Conservation (phyloP, 2,113 vertebrate genomes). For the Rattus rattus region DNA sequence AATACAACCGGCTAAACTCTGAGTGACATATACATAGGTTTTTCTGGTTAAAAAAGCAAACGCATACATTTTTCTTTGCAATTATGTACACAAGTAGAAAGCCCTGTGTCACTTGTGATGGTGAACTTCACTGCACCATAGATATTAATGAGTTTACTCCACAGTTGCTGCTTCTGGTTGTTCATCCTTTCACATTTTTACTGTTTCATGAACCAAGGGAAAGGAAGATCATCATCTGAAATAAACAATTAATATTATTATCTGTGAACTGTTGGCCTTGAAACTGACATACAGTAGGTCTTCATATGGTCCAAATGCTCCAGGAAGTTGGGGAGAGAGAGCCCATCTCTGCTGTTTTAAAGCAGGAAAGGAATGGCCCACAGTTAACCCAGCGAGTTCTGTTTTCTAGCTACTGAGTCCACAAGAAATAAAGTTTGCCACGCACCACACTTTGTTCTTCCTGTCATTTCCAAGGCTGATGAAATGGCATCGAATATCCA, state of each 20-base stretch:
- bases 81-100: not conserved
- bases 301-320: not conserved
- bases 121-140: not conserved
- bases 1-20: not conserved
- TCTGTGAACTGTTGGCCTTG: not conserved
- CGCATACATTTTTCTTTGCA: not conserved
- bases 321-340: not conserved
- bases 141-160: not conserved
- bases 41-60: not conserved
- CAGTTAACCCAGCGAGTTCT: not conserved
- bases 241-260: not conserved
- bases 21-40: not conserved
- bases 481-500: not conserved
- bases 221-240: not conserved
- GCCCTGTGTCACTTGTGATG: slow-evolving; percentile 3
- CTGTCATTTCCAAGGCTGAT: not conserved
- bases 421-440: not conserved
- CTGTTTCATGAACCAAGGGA: not conserved
- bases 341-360: not conserved
- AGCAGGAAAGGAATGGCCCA: not conserved
- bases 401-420: not conserved
- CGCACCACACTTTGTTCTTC: not conserved
- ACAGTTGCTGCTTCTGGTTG: slow-evolving; percentile 11
- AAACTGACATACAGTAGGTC: not conserved
- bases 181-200: not conserved